Conservation (phyloP, 2,888 invertebrate species). For the Megalurothrips usitatus region DNA sequence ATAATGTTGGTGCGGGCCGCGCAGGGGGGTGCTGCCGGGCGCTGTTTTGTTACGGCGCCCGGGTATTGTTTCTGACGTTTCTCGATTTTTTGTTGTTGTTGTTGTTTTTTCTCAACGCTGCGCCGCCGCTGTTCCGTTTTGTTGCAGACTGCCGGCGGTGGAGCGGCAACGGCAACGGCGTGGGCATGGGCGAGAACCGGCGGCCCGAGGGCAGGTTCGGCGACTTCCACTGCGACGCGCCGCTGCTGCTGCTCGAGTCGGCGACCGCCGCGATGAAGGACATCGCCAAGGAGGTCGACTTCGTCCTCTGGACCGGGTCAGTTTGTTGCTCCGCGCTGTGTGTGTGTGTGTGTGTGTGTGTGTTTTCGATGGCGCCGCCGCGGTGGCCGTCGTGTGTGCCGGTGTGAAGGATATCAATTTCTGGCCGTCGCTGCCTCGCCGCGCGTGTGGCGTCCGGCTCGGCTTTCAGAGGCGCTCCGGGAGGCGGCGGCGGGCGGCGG, state of each 20-base stretch:
- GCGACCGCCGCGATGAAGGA: constrained; percentile 83
- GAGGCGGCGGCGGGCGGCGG: not conserved
- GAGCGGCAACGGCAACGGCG: constrained; percentile 47
- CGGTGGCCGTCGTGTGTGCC: too few relatives aligned
- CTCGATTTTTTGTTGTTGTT: not conserved
- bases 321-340: constrained; percentile 46
- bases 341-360: too few relatives aligned
- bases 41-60: too few relatives aligned
- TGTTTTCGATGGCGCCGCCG: too few relatives aligned
- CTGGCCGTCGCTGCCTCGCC: too few relatives aligned
- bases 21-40: not conserved
- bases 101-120: not conserved
- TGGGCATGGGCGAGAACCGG: constrained; percentile 45
- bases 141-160: constrained; percentile 57
- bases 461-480: not conserved
- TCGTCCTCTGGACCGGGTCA: constrained; percentile 93
- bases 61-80: not conserved
- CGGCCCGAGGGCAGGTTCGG: constrained; percentile 69
- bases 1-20: not conserved
- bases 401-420: too few relatives aligned
- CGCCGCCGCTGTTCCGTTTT: not conserved
- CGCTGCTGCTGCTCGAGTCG: constrained; percentile 81
- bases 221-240: constrained; percentile 82
- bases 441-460: too few relatives aligned
- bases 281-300: constrained; percentile 81